Base-by-base conservation (phyloP, 1,140 invertebrate species). In the Pachypsylla venusta region DNA sequence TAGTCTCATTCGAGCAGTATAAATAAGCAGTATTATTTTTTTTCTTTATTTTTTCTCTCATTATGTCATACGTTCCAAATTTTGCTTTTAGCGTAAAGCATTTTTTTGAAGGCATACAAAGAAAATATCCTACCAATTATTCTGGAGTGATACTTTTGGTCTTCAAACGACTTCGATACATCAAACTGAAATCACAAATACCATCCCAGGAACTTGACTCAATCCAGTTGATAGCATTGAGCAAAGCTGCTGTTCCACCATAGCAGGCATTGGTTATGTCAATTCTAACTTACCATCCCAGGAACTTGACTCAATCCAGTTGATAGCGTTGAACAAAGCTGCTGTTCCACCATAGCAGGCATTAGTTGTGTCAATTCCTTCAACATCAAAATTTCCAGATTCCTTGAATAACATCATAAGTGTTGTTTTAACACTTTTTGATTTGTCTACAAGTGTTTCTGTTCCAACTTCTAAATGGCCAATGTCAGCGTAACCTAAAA, bases 221-320 rank as follows among this genome's bases (percentile, higher is more conserved):
- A 3, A 99, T 76, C 96, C 96, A 99, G 60, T 89, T 83, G 42
- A 98, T 74, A 1, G 94, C 85, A 76, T 98, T 96, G 68, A 98
- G 93, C 0, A 99, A 74, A 19, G 95, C 94, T 27, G 93, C 87
- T 1, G 96, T 99, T 14, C 96, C 96, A 25, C 96, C 96, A 75
- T 96, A 99, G 70, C 96, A 99, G 12, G 96, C 96, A 78, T 99
- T 98, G 19, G 90, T 96, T 0, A 87, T 88, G 70, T 99, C 96
- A 16, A 12, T 35, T 35, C 10, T 10, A 22, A 54, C 22, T 24
- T 57, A 60, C 59, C 92, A 78, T 98, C 93, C 92, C 93, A 98
- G 25, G 85, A 81, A 64, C 88, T 93, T 1, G 93, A 94, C 71
- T 98, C 93, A 3, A 99, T 76, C 96, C 96, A 99, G 60, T 89